Evolutionary conservation across 1,140 invertebrate genomes (phyloP).

Genomic region (Hesperophylax magnus): DNA sequence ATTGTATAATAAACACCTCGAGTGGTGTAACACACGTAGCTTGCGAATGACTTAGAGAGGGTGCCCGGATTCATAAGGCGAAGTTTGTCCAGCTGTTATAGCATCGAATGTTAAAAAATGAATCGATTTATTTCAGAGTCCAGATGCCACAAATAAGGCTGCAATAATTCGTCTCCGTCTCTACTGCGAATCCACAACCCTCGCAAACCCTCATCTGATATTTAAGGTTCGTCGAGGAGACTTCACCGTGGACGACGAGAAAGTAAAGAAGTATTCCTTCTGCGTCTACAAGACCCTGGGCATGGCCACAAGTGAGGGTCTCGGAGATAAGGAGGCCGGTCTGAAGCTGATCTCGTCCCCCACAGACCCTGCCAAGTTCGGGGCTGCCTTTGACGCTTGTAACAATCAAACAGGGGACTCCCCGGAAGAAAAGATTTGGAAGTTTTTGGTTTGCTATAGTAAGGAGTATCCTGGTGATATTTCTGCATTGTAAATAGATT

Average conservation of each 20-base stretch:
- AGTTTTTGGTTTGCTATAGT: background rate
- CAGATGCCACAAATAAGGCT: too few species aligned
- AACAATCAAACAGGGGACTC: background rate
- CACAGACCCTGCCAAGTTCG: background rate
- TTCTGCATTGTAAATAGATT: background rate
- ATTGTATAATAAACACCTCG: too few species aligned
- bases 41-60: too few species aligned
- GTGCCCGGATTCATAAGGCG: too few species aligned
- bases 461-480: background rate
- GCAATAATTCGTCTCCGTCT: background rate
- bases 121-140: too few species aligned
- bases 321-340: background rate
- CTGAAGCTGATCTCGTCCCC: background rate
- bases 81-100: too few species aligned
- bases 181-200: background rate
- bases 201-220: background rate
- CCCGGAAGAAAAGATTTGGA: background rate
- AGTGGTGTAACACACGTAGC: too few species aligned
- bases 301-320: background rate
- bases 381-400: background rate
- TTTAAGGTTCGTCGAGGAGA: background rate
- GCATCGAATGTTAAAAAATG: too few species aligned
- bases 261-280: conserved; percentile 4
- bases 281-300: conserved; percentile 10
- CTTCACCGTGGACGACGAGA: background rate